These are phyloP conservation scores for Alaudala cheleensis DNA, from an alignment of 2,113 vertebrate genomes.

Conservation along the genomic window DNA sequence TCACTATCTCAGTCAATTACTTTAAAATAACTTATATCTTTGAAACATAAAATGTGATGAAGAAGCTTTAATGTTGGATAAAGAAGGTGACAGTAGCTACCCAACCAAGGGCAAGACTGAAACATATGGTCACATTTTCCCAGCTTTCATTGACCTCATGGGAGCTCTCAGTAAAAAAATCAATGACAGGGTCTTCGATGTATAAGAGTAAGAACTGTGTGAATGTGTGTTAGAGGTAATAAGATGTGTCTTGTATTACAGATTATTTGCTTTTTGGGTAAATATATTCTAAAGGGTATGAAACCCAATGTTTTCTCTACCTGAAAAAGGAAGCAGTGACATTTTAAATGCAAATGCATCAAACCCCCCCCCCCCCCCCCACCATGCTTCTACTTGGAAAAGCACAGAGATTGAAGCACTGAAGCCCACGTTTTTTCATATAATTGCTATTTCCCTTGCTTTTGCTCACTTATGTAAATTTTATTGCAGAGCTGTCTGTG, in stretches of 20 bases:
- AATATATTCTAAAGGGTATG: not conserved
- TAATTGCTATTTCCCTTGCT: not conserved
- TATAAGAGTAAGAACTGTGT: not conserved
- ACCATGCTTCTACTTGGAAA: rapidly evolving
- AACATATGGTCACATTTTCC: conserved; percentile 57
- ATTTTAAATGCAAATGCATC: not conserved
- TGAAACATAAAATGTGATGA: conserved; percentile 54
- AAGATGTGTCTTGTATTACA: not conserved
- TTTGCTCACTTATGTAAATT: not conserved
- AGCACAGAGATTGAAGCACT: not conserved
- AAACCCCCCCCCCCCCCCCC: rapidly evolving
- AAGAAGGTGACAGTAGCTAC: conserved; percentile 48
- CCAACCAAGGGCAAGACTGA: conserved; percentile 53
- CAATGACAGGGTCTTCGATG: conserved; percentile 24
- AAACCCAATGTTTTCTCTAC: not conserved
- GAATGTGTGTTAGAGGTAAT: not conserved
- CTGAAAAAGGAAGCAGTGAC: not conserved
- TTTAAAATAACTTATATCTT: conserved; percentile 63
- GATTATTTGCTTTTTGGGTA: not conserved
- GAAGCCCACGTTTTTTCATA: not conserved
- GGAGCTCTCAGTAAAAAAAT: conserved; percentile 66
- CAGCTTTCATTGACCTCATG: conserved; percentile 52
- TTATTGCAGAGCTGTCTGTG: not conserved
- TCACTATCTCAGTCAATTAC: conserved; percentile 51
- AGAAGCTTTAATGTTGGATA: conserved; percentile 46